phyloP scores from a whole-genome alignment of 2,113 vertebrate genomes.

The Lota lota region DNA sequence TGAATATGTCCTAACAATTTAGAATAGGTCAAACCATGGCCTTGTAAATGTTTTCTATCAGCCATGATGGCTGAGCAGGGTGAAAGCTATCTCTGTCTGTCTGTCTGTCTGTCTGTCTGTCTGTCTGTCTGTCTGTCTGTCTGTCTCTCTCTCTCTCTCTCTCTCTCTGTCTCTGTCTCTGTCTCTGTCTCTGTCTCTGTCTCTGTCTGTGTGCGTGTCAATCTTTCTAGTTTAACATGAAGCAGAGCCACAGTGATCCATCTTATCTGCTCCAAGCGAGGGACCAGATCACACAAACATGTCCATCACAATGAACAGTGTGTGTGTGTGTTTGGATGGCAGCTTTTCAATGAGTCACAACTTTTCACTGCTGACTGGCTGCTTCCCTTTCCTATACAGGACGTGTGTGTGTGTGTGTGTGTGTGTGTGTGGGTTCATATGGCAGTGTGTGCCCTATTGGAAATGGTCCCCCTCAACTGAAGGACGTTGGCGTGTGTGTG shows the following conservation, averaged over 20 bases:
- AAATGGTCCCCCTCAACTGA: neutral
- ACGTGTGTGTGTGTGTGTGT: neutral
- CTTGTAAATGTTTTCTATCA: neutral
- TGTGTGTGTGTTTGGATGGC: neutral
- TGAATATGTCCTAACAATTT: too few species aligned
- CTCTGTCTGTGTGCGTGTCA: neutral
- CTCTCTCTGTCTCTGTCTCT: neutral
- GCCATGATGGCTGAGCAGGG: neutral
- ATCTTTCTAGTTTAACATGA: neutral
- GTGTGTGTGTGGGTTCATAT: neutral
- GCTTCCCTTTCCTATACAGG: slow-evolving; percentile 1
- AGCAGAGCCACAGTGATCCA: neutral
- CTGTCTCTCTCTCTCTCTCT: neutral
- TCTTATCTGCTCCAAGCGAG: slow-evolving; percentile 16
- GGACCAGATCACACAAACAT: slow-evolving; percentile 5
- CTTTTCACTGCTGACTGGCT: slow-evolving; percentile 1
- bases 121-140: neutral
- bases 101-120: neutral
- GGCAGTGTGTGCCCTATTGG: neutral
- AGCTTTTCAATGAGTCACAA: neutral
- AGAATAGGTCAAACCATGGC: neutral
- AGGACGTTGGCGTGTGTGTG: slow-evolving; percentile 1
- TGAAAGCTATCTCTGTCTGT: neutral
- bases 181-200: neutral
- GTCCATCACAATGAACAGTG: neutral